Percentiles rank a stretch among this genome's conserved stretches.
Evolutionary conservation across 2,888 invertebrate genomes (phyloP).

Genomic region (Cactoblastis cactorum): DNA sequence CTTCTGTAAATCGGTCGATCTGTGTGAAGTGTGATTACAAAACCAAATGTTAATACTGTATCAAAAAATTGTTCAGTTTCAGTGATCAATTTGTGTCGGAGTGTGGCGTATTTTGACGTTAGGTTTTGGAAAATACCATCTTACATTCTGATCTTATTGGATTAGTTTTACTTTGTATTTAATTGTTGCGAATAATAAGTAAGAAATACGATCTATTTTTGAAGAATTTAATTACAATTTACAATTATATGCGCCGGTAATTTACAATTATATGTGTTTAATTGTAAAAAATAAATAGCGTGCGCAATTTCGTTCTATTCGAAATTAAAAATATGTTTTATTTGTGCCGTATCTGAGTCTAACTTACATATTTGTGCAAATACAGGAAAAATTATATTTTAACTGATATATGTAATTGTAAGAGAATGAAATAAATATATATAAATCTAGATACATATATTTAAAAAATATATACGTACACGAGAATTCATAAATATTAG

Average conservation of each 20-base stretch:
- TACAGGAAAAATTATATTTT: no score
- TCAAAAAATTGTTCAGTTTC: conserved; percentile 4
- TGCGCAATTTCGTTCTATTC: not conserved
- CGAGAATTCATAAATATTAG: no score
- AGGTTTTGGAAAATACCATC: not conserved
- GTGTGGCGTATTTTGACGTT: conserved; percentile 2
- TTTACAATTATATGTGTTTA: no score
- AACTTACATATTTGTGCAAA: no score
- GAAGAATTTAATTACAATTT: not conserved
- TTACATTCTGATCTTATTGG: not conserved
- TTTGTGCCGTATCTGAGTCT: no score
- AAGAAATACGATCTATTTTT: not conserved
- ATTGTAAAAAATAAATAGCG: no score
- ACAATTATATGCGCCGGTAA: not conserved
- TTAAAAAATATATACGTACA: no score
- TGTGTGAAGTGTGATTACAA: conserved; percentile 10
- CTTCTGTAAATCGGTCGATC: conserved; percentile 20
- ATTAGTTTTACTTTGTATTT: not conserved
- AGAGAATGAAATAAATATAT: no score
- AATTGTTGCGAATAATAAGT: not conserved
- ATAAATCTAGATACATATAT: no score
- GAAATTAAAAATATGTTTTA: not conserved
- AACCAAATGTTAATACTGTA: not conserved
- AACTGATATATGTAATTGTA: not conserved
- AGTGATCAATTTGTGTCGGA: conserved; percentile 9